Percentiles rank a stretch among this genome's conserved stretches.
Conservation (phyloP, 2,888 invertebrate genomes). For the Drosophila kuntzei region DNA sequence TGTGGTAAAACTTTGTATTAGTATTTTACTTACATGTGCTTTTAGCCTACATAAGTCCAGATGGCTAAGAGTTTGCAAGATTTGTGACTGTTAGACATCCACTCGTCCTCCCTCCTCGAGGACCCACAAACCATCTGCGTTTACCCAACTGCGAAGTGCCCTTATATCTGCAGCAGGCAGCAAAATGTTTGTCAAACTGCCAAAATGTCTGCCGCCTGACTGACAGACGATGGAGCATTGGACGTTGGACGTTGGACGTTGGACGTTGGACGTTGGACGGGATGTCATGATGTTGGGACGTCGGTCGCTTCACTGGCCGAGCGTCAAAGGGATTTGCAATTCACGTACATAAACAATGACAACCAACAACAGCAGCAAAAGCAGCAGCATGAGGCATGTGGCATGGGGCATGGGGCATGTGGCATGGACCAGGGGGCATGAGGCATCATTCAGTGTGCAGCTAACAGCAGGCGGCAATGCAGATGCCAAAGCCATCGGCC, state of each 20-base stretch:
- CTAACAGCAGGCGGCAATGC: conserved; percentile 44
- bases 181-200: conserved; percentile 70
- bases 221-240: conserved; percentile 16
- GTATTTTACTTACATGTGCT: conserved; percentile 57
- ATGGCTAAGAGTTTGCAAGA: conserved; percentile 26
- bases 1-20: conserved; percentile 55
- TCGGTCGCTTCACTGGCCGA: conserved; percentile 23
- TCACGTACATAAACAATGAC: conserved; percentile 74
- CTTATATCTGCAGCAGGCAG: conserved; percentile 54
- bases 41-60: conserved; percentile 27
- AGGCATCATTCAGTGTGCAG: conserved; percentile 30
- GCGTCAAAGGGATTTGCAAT: conserved; percentile 66
- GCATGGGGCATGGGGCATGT: conserved; percentile 7
- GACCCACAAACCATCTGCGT: conserved; percentile 34
- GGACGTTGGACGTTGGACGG: background rate
- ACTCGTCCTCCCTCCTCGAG: background rate
- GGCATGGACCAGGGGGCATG: conserved; percentile 2
- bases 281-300: conserved; percentile 2
- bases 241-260: background rate
- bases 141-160: conserved; percentile 46
- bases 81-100: conserved; percentile 19
- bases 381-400: conserved; percentile 20
- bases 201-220: conserved; percentile 60
- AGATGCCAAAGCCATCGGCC: conserved; percentile 50
- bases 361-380: conserved; percentile 40